Evolutionary conservation across 2,888 invertebrate species (phyloP), one percentile per base, ranked within the genome.

Genomic region (Cantharis rufa): DNA sequence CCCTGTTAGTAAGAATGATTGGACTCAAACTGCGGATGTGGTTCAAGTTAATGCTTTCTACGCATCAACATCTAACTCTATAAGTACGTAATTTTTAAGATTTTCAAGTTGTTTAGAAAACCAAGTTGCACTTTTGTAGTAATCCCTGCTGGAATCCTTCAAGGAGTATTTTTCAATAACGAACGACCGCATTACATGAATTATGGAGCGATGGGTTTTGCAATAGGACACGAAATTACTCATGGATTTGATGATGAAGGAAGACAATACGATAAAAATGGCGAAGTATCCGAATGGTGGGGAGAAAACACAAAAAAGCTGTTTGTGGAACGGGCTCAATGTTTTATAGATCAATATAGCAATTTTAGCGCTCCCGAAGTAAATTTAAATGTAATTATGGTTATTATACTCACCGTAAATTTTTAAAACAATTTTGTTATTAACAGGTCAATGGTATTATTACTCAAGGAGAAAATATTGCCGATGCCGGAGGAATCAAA

Each of bases 111-210:
- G 91, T 0, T 16, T 86, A 0, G 91, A 90, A 5, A 5, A n/a
- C n/a, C n/a, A 48, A n/a, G 0, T 32, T 32, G 9, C 10, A 10
- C 15, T 66, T 48, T 48, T 48, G 4, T 0, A 97, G 96, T 95
- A 87, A 95, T 96, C 88, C 96, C 96, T 0, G 96, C 96, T 81
- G 96, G 96, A 78, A 95, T 96, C 80, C 89, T 97, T 1, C 96
- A 96, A 90, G 96, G 95, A 1, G 92, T 93, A 2, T 96, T 96
- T 90, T 96, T 96, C 89, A 93, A 92, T 69, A 93, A 94, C 69
- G 92, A 94, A 61, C 92, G 96, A 27, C 96, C 96, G 0, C 92
- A 92, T 81, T 96, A 95, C 85, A 93, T 96, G 93, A 96, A 96
- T 87, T 96, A 94, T 82, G 95, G 94, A 16, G 94, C 94, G 9